Percentiles rank a stretch among this genome's conserved stretches.
These are phyloP conservation scores for Siphamia tubifer DNA, from an alignment of 2,113 vertebrate species.

Conservation along the genomic window DNA sequence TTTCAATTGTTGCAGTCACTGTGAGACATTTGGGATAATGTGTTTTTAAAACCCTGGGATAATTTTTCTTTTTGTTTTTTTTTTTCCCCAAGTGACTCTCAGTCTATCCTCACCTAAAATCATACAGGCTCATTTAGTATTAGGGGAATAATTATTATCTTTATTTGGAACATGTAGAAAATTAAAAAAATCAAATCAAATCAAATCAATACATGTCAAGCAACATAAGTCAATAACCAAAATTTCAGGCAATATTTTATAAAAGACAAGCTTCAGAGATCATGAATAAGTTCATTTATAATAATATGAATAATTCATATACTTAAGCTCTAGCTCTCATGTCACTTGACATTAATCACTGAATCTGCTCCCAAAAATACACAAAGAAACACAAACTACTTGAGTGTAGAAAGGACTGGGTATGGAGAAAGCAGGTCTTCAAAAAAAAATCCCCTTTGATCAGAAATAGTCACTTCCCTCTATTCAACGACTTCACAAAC, in stretches of 20 bases:
- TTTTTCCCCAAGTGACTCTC: slow-evolving; percentile 3
- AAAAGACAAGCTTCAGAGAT: slow-evolving; percentile 28
- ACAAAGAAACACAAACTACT: slow-evolving; percentile 41
- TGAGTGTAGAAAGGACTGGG: slow-evolving; percentile 16
- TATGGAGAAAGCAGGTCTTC: slow-evolving; percentile 25
- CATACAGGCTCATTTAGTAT: slow-evolving; percentile 12
- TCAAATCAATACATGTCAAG: too few species aligned
- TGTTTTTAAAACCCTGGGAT: background rate
- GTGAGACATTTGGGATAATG: background rate
- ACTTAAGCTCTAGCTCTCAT: slow-evolving; percentile 24
- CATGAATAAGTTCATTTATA: slow-evolving; percentile 31
- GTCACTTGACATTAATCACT: slow-evolving; percentile 47
- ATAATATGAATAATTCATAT: slow-evolving; percentile 54
- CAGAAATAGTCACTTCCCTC: slow-evolving; percentile 30
- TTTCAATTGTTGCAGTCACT: slow-evolving; percentile 16
- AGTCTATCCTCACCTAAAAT: slow-evolving; percentile 26
- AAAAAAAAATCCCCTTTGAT: slow-evolving; percentile 45
- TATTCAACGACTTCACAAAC: slow-evolving; percentile 41
- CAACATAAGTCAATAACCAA: too few species aligned
- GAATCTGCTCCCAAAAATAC: slow-evolving; percentile 23
- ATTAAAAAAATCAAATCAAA: too few species aligned
- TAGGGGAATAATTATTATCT: too few species aligned
- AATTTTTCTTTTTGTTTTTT: too few species aligned
- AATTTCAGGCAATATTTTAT: slow-evolving; percentile 15
- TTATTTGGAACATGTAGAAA: too few species aligned